Evolutionary conservation across 2,888 invertebrate genomes (phyloP), one percentile per base, ranked within the genome.

Genomic region (Mesochorus sp.): DNA sequence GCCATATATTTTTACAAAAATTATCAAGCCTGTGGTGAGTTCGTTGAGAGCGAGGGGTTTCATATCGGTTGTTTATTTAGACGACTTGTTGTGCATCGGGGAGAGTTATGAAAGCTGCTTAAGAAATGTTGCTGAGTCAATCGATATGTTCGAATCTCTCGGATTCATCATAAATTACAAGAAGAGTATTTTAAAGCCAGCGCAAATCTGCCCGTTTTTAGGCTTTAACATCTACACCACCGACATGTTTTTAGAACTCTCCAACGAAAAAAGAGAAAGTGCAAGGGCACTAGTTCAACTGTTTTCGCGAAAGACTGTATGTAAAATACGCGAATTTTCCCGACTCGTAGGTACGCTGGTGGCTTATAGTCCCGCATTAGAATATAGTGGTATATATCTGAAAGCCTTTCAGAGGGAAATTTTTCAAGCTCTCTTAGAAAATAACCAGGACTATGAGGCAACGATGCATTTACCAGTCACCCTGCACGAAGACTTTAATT

Each of bases 1-100:
- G 1, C 84, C 86, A 8, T 85, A 51, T 55, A 51, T 85, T 8
- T 86, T 85, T 67, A 85, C 86, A 4, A 86, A 87, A 70, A 42
- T 86, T 10, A 61, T 79, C 49, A 80, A 53, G 10, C 64, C 59
- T 31, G 55, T 73, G n/a, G 47, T 68, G 31, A 57, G 64, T 4
- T 17, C 10, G 14, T 47, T 72, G 42, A 34, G 59, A 10, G 64
- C 10, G 10, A 62, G 37, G 12, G 72, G 66, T 28, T 68, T 44
- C 34, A 26, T 53, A 17, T 71, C 76, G 1, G 37, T 55, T 3
- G 47, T 57, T n/a, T 76, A 70, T 34, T 14, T 59, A n/a, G 74
- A 74, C 42, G 66, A 78, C 28, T 37, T 68, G 10, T 51, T 74
- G 17, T 68, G 47, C 28, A 57, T 73, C 8, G 44, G 70, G 17